Conservation (phyloP, 2,113 vertebrate species). For the Python bivittatus region DNA sequence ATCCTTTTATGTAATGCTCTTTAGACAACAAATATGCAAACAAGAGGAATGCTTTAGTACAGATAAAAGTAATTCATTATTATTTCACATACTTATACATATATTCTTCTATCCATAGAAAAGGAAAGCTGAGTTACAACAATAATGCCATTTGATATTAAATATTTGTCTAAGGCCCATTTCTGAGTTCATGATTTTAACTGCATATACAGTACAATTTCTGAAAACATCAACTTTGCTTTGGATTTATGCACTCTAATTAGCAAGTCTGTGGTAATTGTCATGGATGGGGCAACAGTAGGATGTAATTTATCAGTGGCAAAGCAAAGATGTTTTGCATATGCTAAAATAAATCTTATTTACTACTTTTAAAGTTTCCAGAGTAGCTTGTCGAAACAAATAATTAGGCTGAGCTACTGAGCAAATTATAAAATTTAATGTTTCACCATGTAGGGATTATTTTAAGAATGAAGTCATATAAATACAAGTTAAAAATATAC, state of each 20-base stretch:
- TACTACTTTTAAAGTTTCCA: neutral
- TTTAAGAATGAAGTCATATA: neutral
- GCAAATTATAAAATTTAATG: neutral
- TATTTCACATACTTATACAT: no score
- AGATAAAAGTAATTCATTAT: neutral
- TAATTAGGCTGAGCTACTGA: neutral
- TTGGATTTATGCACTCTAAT: neutral
- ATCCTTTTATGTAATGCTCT: neutral
- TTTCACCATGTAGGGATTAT: neutral
- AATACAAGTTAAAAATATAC: neutral
- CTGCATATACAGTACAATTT: neutral
- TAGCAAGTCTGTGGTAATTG: neutral
- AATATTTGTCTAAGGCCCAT: neutral
- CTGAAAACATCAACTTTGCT: neutral
- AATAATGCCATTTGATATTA: neutral
- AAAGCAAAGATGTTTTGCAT: neutral
- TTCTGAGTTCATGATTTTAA: neutral
- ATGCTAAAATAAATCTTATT: neutral
- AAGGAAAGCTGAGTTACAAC: neutral
- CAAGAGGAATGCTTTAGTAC: neutral
- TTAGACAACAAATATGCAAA: neutral
- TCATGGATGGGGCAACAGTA: neutral
- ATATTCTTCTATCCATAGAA: no score
- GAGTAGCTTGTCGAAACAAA: neutral
- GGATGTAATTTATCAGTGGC: neutral